These are phyloP conservation scores for Xenotilapia caudafasciata DNA, from an alignment of 2,113 vertebrate species.

Conservation along the genomic window DNA sequence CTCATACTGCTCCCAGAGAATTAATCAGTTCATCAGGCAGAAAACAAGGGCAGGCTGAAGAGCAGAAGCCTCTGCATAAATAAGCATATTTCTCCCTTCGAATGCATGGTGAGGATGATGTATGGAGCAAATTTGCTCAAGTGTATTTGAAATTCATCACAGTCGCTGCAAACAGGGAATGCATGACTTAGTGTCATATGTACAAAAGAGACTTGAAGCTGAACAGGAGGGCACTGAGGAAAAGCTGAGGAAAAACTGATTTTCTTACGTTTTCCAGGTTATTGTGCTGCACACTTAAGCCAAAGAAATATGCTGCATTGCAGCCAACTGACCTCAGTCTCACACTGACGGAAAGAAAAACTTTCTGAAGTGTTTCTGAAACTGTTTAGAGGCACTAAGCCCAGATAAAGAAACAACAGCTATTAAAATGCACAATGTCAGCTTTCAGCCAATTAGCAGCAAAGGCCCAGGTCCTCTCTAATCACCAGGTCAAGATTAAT, in stretches of 20 bases:
- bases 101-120: not conserved
- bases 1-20: not conserved
- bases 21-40: constrained; percentile 48
- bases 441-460: not conserved
- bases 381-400: not conserved
- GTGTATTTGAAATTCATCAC: constrained; percentile 23
- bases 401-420: not conserved
- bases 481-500: constrained; percentile 1
- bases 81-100: not conserved
- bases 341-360: not conserved
- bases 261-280: not conserved
- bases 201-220: not conserved
- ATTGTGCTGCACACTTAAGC: not conserved
- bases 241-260: not conserved
- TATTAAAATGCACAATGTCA: constrained; percentile 9
- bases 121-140: not conserved
- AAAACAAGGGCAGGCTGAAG: constrained; percentile 37
- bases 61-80: constrained; percentile 25
- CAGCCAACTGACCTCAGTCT: not conserved
- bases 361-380: not conserved
- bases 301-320: not conserved
- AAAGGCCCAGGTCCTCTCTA: not conserved
- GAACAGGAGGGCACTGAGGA: not conserved
- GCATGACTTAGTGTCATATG: not conserved
- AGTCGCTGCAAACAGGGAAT: not conserved